These are phyloP conservation scores for Colletes gigas DNA, from an alignment of 1,140 invertebrate species.

Conservation along the genomic window DNA sequence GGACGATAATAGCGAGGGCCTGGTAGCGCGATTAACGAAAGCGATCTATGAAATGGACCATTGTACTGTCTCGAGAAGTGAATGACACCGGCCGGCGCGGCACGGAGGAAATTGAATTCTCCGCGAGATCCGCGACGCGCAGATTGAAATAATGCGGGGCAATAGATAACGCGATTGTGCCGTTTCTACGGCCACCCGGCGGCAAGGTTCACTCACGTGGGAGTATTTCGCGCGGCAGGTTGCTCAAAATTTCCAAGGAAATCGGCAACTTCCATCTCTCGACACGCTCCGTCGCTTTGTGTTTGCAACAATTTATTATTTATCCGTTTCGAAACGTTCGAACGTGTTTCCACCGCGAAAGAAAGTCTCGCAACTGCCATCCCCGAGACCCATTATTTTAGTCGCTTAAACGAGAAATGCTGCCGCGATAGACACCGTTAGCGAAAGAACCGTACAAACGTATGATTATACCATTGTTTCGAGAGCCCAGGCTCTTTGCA, in stretches of 20 bases:
- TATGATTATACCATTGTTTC: constrained; percentile 53
- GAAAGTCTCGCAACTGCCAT: too few species aligned
- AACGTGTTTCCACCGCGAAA: too few species aligned
- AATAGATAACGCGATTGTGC: constrained; percentile 17
- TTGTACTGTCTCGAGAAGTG: constrained; percentile 47
- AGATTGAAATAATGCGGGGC: constrained; percentile 42
- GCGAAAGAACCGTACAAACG: constrained; percentile 1
- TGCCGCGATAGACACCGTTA: neutral
- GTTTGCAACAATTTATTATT: too few species aligned
- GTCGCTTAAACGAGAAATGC: neutral
- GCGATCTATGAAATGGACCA: constrained; percentile 53
- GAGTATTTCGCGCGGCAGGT: neutral
- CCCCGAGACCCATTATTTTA: neutral
- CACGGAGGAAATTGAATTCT: constrained; percentile 45
- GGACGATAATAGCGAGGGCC: constrained; percentile 18
- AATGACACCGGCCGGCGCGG: constrained; percentile 32
- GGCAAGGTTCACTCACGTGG: neutral
- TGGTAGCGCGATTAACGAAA: constrained; percentile 51
- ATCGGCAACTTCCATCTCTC: too few species aligned
- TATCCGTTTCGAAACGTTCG: too few species aligned
- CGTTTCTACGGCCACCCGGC: neutral
- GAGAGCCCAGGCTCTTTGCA: neutral
- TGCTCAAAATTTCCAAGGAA: neutral
- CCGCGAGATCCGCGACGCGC: constrained; percentile 18
- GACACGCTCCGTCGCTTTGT: too few species aligned